Evolutionary conservation across 1,140 invertebrate species (phyloP), one percentile per base, ranked within the genome.

Genomic region (Drosophila auraria): DNA sequence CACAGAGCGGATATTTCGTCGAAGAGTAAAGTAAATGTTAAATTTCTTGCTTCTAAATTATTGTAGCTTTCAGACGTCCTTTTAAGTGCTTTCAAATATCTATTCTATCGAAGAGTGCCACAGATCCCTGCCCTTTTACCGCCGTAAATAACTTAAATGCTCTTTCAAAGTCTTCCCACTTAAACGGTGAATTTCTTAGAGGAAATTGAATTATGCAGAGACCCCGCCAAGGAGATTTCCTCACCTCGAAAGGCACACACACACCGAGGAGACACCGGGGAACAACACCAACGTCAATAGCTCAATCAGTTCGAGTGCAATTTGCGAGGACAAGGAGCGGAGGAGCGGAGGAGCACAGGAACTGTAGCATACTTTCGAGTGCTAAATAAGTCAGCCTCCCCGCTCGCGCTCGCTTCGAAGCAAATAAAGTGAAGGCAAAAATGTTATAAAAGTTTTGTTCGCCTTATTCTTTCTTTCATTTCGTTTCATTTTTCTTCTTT

Each of bases 231-330:
- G 45, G n/a, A 23, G 30, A 58, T 50, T 60, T 60, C 45, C 68
- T 23, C 27, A 42, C 70, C 54, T 72, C 9, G n/a, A 15, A 7
- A 15, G 11, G 27, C n/a, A 30, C 20, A 61, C 56, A 64, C 23
- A 20, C 20, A 20, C 27, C 27, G 27, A 30, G 27, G 27, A 30
- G 27, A n/a, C 38, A 40, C 40, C 40, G 15, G 15, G 38, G 38
- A 42, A 50, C 38, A 54, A 12, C 60, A 20, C 15, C 15, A 53
- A n/a, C 33, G 25, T 71, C 53, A 77, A 83, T 86, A 64, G 82
- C 70, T 73, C 82, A 83, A 86, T 86, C 82, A 86, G 75, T 86
- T 81, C 82, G 72, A 83, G 82, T 81, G 82, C 82, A 83, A 86
- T 72, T 84, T 84, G 77, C 59, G 68, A 72, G 45, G 51, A 59